Conservation (phyloP, 2,797 vertebrate genomes). For the Xyrichtys novacula region DNA sequence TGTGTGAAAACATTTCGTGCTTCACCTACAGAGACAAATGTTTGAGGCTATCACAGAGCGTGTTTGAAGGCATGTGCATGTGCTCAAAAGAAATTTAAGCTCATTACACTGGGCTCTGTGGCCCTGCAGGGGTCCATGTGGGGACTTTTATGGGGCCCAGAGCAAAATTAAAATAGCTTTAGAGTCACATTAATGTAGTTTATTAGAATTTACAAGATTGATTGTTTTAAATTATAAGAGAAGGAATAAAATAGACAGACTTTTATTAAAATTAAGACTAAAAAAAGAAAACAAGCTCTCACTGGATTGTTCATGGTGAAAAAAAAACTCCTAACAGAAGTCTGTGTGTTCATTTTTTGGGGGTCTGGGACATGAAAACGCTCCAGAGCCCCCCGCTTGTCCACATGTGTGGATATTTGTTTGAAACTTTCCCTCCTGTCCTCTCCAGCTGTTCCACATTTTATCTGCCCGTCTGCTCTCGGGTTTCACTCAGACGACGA, state of each 20-base stretch:
- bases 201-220: slow-evolving; percentile 12
- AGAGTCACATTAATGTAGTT: slow-evolving; percentile 40
- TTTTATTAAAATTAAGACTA: not conserved
- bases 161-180: slow-evolving; percentile 52
- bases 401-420: slow-evolving; percentile 90
- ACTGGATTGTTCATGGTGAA: not conserved
- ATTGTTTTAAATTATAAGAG: slow-evolving; percentile 10
- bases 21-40: slow-evolving; percentile 9
- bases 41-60: slow-evolving; percentile 26
- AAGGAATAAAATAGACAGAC: not conserved
- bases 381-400: slow-evolving; percentile 67
- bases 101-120: slow-evolving; percentile 59
- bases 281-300: slow-evolving; percentile 18
- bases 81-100: slow-evolving; percentile 67
- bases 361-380: slow-evolving; percentile 58
- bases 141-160: slow-evolving; percentile 51
- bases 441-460: slow-evolving; percentile 92
- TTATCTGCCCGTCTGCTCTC: slow-evolving; percentile 89
- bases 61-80: slow-evolving; percentile 57
- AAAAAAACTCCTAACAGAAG: slow-evolving; percentile 15
- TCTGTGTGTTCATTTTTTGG: slow-evolving; percentile 45
- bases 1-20: not conserved
- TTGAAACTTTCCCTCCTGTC: slow-evolving; percentile 91
- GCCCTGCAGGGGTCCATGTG: slow-evolving; percentile 63
- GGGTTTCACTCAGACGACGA: slow-evolving; percentile 76